Percentiles rank a stretch among this genome's conserved stretches.
Evolutionary conservation across 1,140 invertebrate genomes (phyloP).

Genomic region (Caenorhabditis remanei): DNA sequence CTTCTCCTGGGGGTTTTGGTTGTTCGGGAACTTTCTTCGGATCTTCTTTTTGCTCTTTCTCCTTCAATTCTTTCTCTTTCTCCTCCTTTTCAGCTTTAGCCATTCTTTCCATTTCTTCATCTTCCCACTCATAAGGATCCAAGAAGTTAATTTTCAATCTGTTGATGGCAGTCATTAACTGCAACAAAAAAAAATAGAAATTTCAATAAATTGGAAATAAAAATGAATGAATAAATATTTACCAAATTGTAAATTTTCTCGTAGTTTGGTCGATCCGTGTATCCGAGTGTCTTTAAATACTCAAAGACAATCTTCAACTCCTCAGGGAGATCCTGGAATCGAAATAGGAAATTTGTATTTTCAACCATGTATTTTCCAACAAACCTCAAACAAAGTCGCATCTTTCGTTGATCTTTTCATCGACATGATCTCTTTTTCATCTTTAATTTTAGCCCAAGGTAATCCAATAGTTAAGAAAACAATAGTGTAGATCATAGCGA

Average conservation of each 20-base stretch:
- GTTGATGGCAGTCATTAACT: slow-evolving; percentile 21
- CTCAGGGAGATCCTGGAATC: background rate
- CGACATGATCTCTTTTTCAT: slow-evolving; percentile 44
- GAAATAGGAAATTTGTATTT: background rate
- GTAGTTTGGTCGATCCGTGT: slow-evolving; percentile 16
- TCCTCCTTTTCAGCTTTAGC: slow-evolving; percentile 14
- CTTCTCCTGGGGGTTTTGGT: background rate
- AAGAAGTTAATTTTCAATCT: slow-evolving; percentile 46
- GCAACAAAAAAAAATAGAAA: background rate
- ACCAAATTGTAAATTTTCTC: slow-evolving; percentile 47
- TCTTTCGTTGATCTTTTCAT: slow-evolving; percentile 43
- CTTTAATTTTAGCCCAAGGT: slow-evolving; percentile 13
- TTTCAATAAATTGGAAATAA: background rate
- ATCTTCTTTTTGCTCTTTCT: slow-evolving; percentile 17
- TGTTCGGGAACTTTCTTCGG: slow-evolving; percentile 6
- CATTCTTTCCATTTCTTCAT: slow-evolving; percentile 46
- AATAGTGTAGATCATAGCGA: slow-evolving; percentile 45
- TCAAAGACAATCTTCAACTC: slow-evolving; percentile 33
- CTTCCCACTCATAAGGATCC: slow-evolving; percentile 44
- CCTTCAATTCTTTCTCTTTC: background rate
- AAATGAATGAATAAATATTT: background rate
- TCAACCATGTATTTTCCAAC: background rate
- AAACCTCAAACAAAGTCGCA: slow-evolving; percentile 18
- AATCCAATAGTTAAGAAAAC: slow-evolving; percentile 9
- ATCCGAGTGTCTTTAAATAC: slow-evolving; percentile 5